phyloP scores from a whole-genome alignment of 2,797 vertebrate genomes.

The Xiphophorus birchmanni region DNA sequence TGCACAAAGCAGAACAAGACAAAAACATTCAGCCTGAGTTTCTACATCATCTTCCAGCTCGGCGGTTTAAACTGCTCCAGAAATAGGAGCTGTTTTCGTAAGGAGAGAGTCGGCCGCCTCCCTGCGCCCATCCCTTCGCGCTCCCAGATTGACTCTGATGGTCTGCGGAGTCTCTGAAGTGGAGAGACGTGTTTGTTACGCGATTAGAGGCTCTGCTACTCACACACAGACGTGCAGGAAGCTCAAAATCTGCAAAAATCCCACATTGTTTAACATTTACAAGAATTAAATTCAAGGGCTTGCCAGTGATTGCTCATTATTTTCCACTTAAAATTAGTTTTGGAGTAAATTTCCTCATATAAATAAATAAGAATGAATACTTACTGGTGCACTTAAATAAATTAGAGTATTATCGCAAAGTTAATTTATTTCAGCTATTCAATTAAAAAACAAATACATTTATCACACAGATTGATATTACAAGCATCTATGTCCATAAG shows the following conservation, averaged over 20 bases:
- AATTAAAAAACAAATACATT: neutral
- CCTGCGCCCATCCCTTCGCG: constrained; percentile 20
- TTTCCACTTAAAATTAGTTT: constrained; percentile 10
- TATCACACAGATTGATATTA: neutral
- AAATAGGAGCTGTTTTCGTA: constrained; percentile 79
- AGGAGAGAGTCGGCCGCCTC: constrained; percentile 56
- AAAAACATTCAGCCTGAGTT: constrained; percentile 22
- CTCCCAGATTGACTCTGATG: constrained; percentile 41
- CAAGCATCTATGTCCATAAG: neutral
- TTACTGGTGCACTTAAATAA: neutral
- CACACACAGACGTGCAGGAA: constrained; percentile 46
- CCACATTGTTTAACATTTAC: constrained; percentile 24
- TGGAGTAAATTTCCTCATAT: neutral
- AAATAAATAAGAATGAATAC: neutral
- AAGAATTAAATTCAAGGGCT: neutral
- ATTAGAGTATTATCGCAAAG: neutral
- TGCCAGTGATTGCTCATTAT: neutral
- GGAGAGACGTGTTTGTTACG: constrained; percentile 50
- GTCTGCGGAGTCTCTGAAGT: constrained; percentile 53
- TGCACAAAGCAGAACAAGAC: constrained; percentile 13
- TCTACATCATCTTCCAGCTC: constrained; percentile 54
- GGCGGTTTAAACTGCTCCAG: constrained; percentile 72
- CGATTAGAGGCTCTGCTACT: constrained; percentile 58
- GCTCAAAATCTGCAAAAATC: constrained; percentile 29
- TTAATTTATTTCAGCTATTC: neutral